Conservation (phyloP, 2,797 vertebrate species). For the Gymnocypris eckloni region DNA sequence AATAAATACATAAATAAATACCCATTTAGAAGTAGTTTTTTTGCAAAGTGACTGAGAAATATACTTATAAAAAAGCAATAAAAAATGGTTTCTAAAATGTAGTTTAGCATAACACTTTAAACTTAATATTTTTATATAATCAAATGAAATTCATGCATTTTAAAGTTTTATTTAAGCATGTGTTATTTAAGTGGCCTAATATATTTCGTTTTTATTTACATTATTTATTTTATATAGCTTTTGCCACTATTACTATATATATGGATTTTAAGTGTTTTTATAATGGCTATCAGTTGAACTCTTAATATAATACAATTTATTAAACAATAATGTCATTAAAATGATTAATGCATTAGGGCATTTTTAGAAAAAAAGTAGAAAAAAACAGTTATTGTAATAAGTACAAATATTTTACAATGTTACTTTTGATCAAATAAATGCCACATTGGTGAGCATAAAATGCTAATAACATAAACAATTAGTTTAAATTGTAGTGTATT, state of each 20-base stretch:
- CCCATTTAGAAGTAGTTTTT: neutral
- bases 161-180: neutral
- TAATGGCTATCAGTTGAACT: neutral
- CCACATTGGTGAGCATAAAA: neutral
- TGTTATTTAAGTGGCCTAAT: neutral
- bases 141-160: neutral
- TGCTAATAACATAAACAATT: neutral
- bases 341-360: no score
- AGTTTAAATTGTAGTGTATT: neutral
- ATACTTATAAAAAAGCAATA: neutral
- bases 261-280: no score
- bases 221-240: no score
- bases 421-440: neutral
- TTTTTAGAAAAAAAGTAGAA: no score
- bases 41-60: neutral
- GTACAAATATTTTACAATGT: no score
- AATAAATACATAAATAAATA: no score
- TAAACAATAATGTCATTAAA: no score
- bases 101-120: neutral
- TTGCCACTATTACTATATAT: no score
- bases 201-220: neutral
- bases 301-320: no score
- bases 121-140: neutral
- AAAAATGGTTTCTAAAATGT: neutral
- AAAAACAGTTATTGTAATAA: no score